Conservation (phyloP, 1,140 invertebrate species). For the Colletes latitarsis region DNA sequence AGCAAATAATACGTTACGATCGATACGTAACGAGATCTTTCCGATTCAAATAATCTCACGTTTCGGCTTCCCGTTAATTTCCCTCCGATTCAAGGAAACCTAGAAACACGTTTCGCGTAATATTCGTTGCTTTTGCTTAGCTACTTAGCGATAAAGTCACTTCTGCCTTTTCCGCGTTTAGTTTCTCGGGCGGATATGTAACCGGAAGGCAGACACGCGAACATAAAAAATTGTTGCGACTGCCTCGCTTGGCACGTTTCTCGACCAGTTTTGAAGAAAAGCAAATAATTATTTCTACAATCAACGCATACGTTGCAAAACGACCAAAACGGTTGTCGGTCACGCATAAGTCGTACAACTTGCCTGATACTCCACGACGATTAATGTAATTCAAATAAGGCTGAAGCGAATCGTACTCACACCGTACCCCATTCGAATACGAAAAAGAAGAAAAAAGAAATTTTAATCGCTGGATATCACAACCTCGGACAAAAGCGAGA, state of each 20-base stretch:
- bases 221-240: neutral
- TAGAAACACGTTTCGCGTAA: too few relatives aligned
- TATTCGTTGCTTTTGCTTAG: neutral
- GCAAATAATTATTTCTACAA: neutral
- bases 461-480: conserved; percentile 61
- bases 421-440: conserved; percentile 45
- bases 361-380: conserved; percentile 45
- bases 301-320: conserved; percentile 11
- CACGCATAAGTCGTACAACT: conserved; percentile 30
- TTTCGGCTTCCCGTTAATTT: too few relatives aligned
- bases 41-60: too few relatives aligned
- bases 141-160: too few relatives aligned
- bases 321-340: conserved; percentile 16
- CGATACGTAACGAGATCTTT: too few relatives aligned
- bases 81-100: too few relatives aligned
- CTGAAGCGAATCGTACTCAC: conserved; percentile 55
- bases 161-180: too few relatives aligned
- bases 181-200: too few relatives aligned
- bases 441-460: conserved; percentile 9
- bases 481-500: conserved; percentile 52
- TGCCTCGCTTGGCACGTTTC: neutral
- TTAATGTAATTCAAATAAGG: conserved; percentile 53
- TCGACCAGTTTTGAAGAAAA: neutral
- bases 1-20: too few relatives aligned
- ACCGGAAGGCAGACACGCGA: neutral